These are phyloP conservation scores for Xenopus laevis DNA, from an alignment of 2,113 vertebrate genomes.

Conservation along the genomic window DNA sequence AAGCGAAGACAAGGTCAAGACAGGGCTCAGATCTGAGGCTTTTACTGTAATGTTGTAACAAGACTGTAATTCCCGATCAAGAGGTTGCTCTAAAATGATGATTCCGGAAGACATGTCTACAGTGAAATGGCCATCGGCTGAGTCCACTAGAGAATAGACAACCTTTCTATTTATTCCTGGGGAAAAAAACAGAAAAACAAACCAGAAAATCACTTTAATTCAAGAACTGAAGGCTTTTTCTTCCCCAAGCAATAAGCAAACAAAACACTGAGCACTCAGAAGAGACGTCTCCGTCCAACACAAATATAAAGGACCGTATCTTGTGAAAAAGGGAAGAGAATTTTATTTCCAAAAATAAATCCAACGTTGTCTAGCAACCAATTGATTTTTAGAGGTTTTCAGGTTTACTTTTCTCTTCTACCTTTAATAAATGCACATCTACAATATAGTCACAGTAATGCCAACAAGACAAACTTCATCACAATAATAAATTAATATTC, in stretches of 20 bases:
- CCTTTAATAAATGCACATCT: too few species aligned
- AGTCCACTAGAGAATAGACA: constrained; percentile 79
- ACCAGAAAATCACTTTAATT: not conserved
- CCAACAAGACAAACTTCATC: too few species aligned
- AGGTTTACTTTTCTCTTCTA: too few species aligned
- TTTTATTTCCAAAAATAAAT: too few species aligned
- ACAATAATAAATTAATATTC: too few species aligned
- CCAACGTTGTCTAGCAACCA: too few species aligned
- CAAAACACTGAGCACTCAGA: not conserved
- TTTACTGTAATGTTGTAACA: constrained; percentile 79
- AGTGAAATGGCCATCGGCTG: constrained; percentile 80
- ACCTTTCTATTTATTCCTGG: constrained; percentile 85
- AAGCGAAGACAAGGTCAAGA: constrained; percentile 73
- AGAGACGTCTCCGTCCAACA: not conserved
- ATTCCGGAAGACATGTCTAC: constrained; percentile 83
- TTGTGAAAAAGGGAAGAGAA: too few species aligned
- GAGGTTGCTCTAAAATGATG: constrained; percentile 77
- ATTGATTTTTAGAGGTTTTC: too few species aligned
- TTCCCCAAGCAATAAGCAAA: constrained; percentile 9
- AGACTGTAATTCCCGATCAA: constrained; percentile 87
- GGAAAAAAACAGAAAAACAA: constrained; percentile 34
- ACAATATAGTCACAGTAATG: too few species aligned
- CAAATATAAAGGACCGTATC: too few species aligned
- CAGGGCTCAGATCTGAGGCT: constrained; percentile 81
- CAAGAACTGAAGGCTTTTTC: not conserved